Evolutionary conservation across 37 sponge, comb jelly and placozoan species (phyloP).

Genomic region (Haliclona indistincta): DNA sequence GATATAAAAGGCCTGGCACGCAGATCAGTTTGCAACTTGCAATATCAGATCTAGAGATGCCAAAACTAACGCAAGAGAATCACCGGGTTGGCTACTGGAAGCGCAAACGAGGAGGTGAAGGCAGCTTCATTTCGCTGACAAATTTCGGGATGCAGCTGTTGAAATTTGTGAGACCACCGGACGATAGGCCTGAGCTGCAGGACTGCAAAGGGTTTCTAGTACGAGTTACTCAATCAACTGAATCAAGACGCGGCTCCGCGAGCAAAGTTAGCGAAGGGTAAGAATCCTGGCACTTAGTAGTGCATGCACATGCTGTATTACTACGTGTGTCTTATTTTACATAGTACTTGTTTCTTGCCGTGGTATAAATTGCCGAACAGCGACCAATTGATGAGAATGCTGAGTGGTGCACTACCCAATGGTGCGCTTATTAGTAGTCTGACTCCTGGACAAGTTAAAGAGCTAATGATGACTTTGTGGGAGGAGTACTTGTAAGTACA

Average conservation of each 20-base stretch:
- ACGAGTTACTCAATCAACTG: conserved; percentile 30
- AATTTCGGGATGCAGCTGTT: conserved; percentile 32
- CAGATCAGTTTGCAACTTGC: too few species aligned
- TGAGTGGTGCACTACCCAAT: conserved; percentile 1
- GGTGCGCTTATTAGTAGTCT: conserved; percentile 5
- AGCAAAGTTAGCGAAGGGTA: too few species aligned
- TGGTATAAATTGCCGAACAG: too few species aligned
- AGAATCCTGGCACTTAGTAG: too few species aligned
- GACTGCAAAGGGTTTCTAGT: conserved; percentile 31
- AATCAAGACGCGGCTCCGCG: too few species aligned
- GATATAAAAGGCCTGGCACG: too few species aligned
- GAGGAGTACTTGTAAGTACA: conserved; percentile 5
- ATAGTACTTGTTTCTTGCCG: too few species aligned
- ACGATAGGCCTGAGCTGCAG: conserved; percentile 14
- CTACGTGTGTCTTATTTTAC: too few species aligned
- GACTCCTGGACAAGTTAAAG: neutral
- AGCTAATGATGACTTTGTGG: neutral
- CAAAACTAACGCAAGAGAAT: too few species aligned
- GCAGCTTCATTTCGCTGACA: conserved; percentile 12
- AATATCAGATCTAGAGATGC: too few species aligned
- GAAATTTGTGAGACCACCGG: conserved; percentile 31
- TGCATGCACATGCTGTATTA: too few species aligned
- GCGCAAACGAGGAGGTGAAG: too few species aligned
- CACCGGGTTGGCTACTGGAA: conserved; percentile 23
- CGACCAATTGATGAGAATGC: conserved; percentile 2